A percentile compares a stretch with the other conserved stretches of the same genome.
Evolutionary conservation across 2,113 vertebrate species (phyloP).

Genomic region (Notechis scutatus): DNA sequence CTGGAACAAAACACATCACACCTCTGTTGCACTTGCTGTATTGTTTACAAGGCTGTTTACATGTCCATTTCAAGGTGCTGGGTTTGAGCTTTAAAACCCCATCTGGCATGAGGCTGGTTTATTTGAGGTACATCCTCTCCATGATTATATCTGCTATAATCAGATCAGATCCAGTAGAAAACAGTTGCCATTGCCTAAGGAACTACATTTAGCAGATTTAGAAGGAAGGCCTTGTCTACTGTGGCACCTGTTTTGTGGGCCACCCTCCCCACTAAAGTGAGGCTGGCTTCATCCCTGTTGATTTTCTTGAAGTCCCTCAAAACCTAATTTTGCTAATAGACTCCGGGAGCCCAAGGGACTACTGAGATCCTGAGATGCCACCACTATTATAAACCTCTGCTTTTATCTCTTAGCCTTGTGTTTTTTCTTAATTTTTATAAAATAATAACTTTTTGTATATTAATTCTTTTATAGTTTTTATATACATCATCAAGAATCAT

Average conservation of each 20-base stretch:
- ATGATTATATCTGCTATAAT: not conserved
- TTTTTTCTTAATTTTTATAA: not conserved
- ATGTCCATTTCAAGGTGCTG: not conserved
- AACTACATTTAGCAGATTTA: not conserved
- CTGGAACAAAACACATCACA: not conserved
- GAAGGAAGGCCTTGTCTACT: not conserved
- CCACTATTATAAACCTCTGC: not conserved
- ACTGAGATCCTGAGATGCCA: not conserved
- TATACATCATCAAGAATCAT: not conserved
- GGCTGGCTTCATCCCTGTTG: not conserved
- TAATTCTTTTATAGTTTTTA: not conserved
- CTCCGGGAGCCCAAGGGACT: not conserved
- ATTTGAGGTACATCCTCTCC: not conserved
- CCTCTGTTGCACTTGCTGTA: not conserved
- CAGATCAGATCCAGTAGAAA: not conserved
- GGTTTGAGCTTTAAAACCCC: not conserved
- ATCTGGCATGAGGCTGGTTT: not conserved
- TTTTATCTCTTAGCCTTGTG: not conserved
- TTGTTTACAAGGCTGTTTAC: not conserved
- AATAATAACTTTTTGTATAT: not conserved
- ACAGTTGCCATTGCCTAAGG: not conserved
- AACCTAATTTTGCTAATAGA: not conserved
- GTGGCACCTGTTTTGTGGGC: not conserved
- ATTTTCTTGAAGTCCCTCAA: not conserved
- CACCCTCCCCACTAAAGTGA: not conserved